Percentiles rank a stretch among this genome's conserved stretches.
These are phyloP conservation scores for Orchestes rusci DNA, from an alignment of 2,888 invertebrate species.

Conservation along the genomic window DNA sequence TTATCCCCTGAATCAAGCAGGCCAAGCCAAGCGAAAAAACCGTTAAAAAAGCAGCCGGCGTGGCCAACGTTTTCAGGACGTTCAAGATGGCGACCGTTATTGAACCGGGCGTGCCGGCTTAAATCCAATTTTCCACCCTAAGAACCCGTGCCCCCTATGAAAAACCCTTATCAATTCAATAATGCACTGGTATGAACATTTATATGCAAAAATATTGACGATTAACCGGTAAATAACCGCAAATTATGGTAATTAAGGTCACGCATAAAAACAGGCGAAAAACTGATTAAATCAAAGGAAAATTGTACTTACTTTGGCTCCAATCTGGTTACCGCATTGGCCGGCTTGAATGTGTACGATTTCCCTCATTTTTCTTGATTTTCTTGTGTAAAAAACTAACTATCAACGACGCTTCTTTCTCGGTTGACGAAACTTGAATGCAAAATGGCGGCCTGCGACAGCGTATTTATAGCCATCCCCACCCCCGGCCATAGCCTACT, in stretches of 20 bases:
- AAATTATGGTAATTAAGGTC: not conserved
- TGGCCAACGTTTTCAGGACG: constrained; percentile 29
- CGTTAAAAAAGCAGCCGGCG: constrained; percentile 20
- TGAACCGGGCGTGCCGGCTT: constrained; percentile 7
- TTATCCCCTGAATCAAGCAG: no score
- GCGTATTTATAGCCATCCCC: constrained; percentile 34
- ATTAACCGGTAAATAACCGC: not conserved
- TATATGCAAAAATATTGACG: not conserved
- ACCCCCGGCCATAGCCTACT: constrained; percentile 28
- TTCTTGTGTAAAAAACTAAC: constrained; percentile 28
- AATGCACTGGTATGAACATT: no score
- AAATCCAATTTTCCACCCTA: not conserved
- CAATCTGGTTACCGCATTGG: constrained; percentile 76
- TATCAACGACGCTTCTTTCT: constrained; percentile 30
- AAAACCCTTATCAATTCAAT: no score
- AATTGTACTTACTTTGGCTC: constrained; percentile 66
- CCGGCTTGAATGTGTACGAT: constrained; percentile 85
- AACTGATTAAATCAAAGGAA: constrained; percentile 12
- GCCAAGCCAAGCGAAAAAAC: constrained; percentile 21
- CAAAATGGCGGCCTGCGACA: constrained; percentile 25
- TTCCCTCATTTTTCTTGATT: constrained; percentile 78
- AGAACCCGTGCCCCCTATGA: not conserved
- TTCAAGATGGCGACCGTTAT: constrained; percentile 28
- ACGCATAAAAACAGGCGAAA: constrained; percentile 3
- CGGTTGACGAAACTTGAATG: constrained; percentile 35